Evolutionary conservation across 2,888 invertebrate genomes (phyloP).

Genomic region (Tineola bisselliella): DNA sequence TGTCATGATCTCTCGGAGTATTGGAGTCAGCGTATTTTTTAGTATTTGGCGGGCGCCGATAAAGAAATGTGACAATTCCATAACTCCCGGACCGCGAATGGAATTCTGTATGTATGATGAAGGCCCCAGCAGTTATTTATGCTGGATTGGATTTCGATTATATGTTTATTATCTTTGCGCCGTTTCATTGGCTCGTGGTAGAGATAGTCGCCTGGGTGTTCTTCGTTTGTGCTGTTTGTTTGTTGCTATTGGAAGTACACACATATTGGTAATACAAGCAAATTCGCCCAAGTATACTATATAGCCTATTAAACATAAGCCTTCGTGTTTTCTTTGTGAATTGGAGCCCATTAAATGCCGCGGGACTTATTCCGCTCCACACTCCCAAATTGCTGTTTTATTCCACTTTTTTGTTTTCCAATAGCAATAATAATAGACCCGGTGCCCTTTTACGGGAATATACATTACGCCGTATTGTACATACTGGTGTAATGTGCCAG

Average conservation of each 20-base stretch:
- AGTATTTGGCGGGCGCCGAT: constrained; percentile 12
- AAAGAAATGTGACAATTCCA: constrained; percentile 12
- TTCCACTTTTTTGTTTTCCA: constrained; percentile 2
- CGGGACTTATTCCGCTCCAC: neutral
- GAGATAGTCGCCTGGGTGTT: too few relatives aligned
- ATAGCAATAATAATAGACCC: neutral
- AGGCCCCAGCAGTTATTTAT: neutral
- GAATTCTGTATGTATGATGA: neutral
- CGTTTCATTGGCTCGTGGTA: too few relatives aligned
- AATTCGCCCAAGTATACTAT: too few relatives aligned
- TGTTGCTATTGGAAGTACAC: too few relatives aligned
- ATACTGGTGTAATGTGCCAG: too few relatives aligned
- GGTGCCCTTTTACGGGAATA: neutral
- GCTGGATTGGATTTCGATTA: neutral
- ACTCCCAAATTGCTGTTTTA: constrained; percentile 4
- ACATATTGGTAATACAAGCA: too few relatives aligned
- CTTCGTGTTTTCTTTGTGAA: neutral
- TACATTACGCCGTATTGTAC: neutral
- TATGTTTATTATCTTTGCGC: neutral
- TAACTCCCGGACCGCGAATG: neutral
- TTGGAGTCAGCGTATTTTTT: constrained; percentile 13
- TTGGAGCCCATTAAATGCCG: neutral
- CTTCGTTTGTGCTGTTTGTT: too few relatives aligned
- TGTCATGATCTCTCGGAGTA: neutral
- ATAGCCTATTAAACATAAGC: too few relatives aligned